These are phyloP conservation scores for Cephalopachus bancanus DNA, from an alignment of 2,797 vertebrate genomes.

Conservation along the genomic window DNA sequence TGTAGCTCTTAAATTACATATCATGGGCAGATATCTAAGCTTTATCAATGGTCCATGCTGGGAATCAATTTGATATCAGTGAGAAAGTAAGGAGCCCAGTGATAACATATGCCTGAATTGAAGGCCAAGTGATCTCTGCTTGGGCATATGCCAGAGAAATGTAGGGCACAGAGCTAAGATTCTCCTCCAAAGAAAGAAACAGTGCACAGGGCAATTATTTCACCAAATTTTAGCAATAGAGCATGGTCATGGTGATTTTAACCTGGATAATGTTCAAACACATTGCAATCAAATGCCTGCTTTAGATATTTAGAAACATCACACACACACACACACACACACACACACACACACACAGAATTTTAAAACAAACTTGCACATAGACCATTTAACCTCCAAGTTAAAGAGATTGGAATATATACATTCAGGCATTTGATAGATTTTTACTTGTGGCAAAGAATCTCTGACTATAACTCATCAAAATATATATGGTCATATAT, in stretches of 20 bases:
- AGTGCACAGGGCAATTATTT: neutral
- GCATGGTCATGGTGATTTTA: neutral
- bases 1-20: neutral
- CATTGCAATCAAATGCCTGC: neutral
- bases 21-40: neutral
- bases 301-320: slow-evolving; percentile 6
- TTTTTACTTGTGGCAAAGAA: neutral
- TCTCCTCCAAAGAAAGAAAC: neutral
- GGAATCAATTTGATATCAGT: neutral
- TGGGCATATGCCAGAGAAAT: neutral
- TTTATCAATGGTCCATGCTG: neutral
- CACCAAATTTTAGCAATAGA: neutral
- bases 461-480: neutral
- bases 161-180: neutral
- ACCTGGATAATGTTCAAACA: slow-evolving; percentile 31
- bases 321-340: neutral
- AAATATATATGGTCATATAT: neutral
- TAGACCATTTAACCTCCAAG: neutral
- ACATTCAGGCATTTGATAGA: neutral
- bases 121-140: neutral
- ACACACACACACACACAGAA: slow-evolving; percentile 29
- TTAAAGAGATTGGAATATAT: slow-evolving; percentile 3
- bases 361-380: neutral
- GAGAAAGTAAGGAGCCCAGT: neutral
- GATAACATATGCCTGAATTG: neutral